Percentiles rank a stretch among this genome's conserved stretches.
Evolutionary conservation across 2,113 vertebrate genomes (phyloP).

Genomic region (Vimba vimba): DNA sequence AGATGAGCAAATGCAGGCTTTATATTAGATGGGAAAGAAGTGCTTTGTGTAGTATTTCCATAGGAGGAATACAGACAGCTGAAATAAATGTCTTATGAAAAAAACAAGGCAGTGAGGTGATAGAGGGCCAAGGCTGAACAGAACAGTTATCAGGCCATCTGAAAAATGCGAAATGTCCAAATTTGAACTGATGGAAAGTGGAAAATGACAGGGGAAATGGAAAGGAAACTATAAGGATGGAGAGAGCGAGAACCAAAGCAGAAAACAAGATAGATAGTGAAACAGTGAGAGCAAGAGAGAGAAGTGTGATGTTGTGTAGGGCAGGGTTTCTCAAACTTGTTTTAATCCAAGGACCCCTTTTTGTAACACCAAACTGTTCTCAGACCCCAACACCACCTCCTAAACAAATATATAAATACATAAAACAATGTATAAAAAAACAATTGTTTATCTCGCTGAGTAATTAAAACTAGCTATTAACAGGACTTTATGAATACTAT

Average conservation of each 20-base stretch:
- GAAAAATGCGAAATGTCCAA: constrained; percentile 10
- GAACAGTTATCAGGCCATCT: neutral
- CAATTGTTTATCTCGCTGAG: too few species aligned
- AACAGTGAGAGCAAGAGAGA: neutral
- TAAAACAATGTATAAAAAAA: too few species aligned
- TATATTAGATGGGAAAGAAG: constrained; percentile 46
- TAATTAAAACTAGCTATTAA: neutral
- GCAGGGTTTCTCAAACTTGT: neutral
- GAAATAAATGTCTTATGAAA: neutral
- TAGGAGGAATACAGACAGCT: neutral
- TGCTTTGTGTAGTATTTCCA: neutral
- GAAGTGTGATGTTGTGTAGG: neutral
- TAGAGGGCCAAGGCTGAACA: neutral
- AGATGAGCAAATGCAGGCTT: constrained; percentile 68
- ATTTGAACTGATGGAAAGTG: constrained; percentile 3
- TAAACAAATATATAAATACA: neutral
- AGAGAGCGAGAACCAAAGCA: neutral
- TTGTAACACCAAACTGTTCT: neutral
- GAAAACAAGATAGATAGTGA: neutral
- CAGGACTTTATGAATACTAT: neutral
- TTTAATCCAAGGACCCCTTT: neutral
- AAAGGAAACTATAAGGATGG: neutral
- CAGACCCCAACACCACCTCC: neutral
- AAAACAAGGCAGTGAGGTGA: constrained; percentile 55
- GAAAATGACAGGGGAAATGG: constrained; percentile 15